Conservation (phyloP, 2,113 vertebrate genomes). For the Chaetops frenatus region DNA sequence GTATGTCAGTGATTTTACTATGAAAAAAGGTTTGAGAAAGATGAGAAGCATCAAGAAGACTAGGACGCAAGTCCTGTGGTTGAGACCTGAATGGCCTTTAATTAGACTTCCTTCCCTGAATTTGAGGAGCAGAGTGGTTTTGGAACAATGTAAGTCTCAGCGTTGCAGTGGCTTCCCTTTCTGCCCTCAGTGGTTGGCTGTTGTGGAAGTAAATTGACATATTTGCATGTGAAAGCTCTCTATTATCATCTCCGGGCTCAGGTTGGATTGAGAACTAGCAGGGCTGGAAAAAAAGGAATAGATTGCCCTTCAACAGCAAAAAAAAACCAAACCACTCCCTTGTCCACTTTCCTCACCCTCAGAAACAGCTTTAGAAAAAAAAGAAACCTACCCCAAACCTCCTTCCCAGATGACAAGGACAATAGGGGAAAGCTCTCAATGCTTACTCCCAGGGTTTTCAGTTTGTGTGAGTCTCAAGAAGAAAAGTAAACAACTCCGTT, state of each 20-base stretch:
- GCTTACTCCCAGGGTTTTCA: not conserved
- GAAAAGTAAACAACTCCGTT: not conserved
- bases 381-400: not conserved
- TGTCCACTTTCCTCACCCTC: not conserved
- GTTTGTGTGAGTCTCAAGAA: not conserved
- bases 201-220: constrained; percentile 32
- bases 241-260: not conserved
- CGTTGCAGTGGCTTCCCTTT: not conserved
- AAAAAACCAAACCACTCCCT: not conserved
- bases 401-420: not conserved
- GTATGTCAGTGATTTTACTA: not conserved
- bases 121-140: not conserved
- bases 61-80: not conserved
- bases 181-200: not conserved
- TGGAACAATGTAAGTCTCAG: not conserved
- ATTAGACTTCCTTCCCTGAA: not conserved
- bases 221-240: constrained; percentile 56
- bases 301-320: not conserved
- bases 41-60: not conserved
- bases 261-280: not conserved
- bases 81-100: constrained; percentile 14
- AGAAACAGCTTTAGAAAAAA: not conserved
- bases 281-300: not conserved
- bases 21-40: not conserved
- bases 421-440: not conserved